Base-by-base conservation (phyloP, 2,797 vertebrate species). In the Holocentrus rufus region DNA sequence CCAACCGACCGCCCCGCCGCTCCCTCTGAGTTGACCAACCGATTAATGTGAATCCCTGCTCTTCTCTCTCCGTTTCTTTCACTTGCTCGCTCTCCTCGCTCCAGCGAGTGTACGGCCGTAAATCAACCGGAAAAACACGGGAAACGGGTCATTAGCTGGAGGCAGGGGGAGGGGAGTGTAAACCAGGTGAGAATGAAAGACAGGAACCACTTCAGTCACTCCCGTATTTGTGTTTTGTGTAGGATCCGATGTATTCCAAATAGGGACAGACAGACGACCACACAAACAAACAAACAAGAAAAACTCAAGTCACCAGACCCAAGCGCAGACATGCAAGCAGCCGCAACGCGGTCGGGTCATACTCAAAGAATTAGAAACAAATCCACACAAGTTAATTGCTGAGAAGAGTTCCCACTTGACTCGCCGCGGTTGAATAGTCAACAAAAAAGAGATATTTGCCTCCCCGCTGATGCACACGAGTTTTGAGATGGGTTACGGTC, bases 371-470 rank as follows among this genome's bases (percentile, higher is more conserved):
- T 69, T 74, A 66, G 53, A 81, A 76, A 86, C 85, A 87, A 86
- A 91, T 90, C 89, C 90, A 87, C 88, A 78, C 80, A 85, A 90
- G 87, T 93, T 91, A 89, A 91, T 87, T 86, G 85, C 81, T 81
- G 75, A 81, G 85, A 89, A 87, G 88, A 89, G 84, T 90, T 84
- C 76, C 89, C 89, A 90, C 88, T 92, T 92, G 88, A 92, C 88
- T 89, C 86, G 86, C 59, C 22, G 78, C 77, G 80, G 79, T 85
- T 62, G 49, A 85, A 78, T 65, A 57, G 67, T 80, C 73, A 69
- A 77, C 69, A 80, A 78, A 82, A 70, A 58, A 84, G 27, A 49
- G 81, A 86, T 77, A 65, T 83, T 81, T 73, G 86, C 80, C 83
- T 87, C 86, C 88, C 73, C 6, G 34, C 42, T n/a, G 67, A 46